phyloP scores from a whole-genome alignment of 2,797 vertebrate species.

The Kryptolebias ocellatus region DNA sequence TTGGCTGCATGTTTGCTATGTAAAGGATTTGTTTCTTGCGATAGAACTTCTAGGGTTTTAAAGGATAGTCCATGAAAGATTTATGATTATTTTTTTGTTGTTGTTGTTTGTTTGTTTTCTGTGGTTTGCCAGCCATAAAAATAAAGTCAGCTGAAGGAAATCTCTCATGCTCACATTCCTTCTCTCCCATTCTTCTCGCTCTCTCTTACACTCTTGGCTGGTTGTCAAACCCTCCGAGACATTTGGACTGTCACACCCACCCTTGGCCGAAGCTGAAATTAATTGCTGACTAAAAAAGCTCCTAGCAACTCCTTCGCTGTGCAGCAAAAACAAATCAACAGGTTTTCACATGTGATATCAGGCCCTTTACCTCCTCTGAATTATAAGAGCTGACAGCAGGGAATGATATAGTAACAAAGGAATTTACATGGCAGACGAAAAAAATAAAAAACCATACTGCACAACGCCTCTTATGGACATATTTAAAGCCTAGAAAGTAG shows the following conservation, averaged over 20 bases:
- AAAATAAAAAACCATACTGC: conserved; percentile 28
- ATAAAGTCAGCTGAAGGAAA: conserved; percentile 76
- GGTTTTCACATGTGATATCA: conserved; percentile 77
- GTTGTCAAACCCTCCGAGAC: conserved; percentile 66
- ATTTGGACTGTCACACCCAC: conserved; percentile 72
- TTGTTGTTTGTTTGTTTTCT: conserved; percentile 80
- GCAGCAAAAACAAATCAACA: conserved; percentile 76
- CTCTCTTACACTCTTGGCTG: conserved; percentile 60
- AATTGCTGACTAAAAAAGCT: conserved; percentile 73
- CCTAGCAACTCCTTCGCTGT: conserved; percentile 74
- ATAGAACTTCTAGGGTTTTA: conserved; percentile 55
- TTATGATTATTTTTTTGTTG: conserved; percentile 78
- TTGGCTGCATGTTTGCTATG: conserved; percentile 20
- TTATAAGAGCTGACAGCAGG: conserved; percentile 63
- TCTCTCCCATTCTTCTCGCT: conserved; percentile 24
- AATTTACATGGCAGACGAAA: conserved; percentile 70
- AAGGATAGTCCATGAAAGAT: conserved; percentile 69
- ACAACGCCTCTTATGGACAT: conserved; percentile 27
- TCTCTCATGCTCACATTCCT: conserved; percentile 43
- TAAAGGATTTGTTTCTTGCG: conserved; percentile 37
- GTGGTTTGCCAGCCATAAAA: conserved; percentile 83
- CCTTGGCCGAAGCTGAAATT: conserved; percentile 69
- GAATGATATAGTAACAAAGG: conserved; percentile 67
- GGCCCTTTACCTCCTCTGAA: conserved; percentile 45
- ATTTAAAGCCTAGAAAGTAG: conserved; percentile 1